Base-by-base conservation (phyloP, 2,113 vertebrate species). In the Lagopus muta region DNA sequence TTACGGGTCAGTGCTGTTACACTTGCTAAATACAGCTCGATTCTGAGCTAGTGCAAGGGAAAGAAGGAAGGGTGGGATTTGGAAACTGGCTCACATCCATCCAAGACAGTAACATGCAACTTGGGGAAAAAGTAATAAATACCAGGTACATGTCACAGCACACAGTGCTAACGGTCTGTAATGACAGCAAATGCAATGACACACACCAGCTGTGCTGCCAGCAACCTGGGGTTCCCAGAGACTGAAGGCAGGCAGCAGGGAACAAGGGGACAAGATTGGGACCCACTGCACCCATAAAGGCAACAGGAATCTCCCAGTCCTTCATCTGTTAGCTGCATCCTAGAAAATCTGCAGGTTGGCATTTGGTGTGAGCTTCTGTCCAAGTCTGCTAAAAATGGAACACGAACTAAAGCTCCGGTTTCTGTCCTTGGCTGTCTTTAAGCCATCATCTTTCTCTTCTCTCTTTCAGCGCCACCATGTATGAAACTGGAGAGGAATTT, bases 21-120 rank as follows among this genome's bases (percentile, higher is more conserved):
- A 85, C 40, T 80, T 92, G 82, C 85, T 95, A 93, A 93, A 90
- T 82, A 64, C 86, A 88, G 88, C 65, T 93, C 73, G 67, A 78
- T 95, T 90, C 89, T 60, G 45, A 88, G 54, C 42, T 77, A 4
- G 5, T 1, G 1, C 45, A 57, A 90, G 32, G 55, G n/a, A 57
- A 89, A 89, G 28, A 62, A 62, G 69, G 72, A 93, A 95, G 34
- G 16, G 40, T 17, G 69, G 66, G 91, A 92, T 92, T 87, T 89
- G 78, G 75, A 93, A 94, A 50, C 48, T 88, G 93, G 78, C 85
- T 85, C 36, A 47, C 30, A 80, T 74, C 69, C 76, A 83, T 52
- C 50, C 43, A 64, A 90, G 88, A 80, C 0, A 2, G 13, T 74
- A 91, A 54, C 65, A 48, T 2, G 15, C 32, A 92, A 71, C 28